These are phyloP conservation scores for Drosophila aldrichi DNA, from an alignment of 2,888 invertebrate species.

Conservation along the genomic window DNA sequence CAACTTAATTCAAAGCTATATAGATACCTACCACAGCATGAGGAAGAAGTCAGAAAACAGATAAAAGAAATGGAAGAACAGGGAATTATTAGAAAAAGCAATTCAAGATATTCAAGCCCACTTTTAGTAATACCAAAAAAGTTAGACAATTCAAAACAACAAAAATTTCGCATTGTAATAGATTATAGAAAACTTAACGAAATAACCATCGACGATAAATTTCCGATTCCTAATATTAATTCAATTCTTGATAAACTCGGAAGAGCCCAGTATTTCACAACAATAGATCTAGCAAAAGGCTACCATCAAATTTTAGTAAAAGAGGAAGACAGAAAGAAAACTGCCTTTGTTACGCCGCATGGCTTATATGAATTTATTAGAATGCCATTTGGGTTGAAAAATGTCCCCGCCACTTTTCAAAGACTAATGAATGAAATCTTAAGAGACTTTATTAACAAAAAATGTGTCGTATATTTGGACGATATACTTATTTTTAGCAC, in stretches of 20 bases:
- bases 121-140: neutral
- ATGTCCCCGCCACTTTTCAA: neutral
- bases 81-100: neutral
- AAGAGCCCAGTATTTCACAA: neutral
- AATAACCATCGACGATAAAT: neutral
- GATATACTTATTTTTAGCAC: neutral
- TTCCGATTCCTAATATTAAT: neutral
- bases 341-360: neutral
- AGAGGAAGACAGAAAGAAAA: neutral
- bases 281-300: neutral
- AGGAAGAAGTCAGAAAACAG: neutral
- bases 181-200: neutral
- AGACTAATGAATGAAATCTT: neutral
- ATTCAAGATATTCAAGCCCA: neutral
- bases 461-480: neutral
- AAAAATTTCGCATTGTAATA: constrained; percentile 2
- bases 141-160: neutral
- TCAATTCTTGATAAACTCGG: constrained; percentile 2
- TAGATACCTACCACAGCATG: neutral
- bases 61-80: constrained; percentile 2
- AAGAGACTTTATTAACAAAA: neutral
- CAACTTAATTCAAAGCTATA: neutral
- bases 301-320: constrained; percentile 1
- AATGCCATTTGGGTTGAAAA: neutral
- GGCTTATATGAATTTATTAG: neutral